Conservation (phyloP, 2,113 vertebrate genomes). For the Nycticorax nycticorax region DNA sequence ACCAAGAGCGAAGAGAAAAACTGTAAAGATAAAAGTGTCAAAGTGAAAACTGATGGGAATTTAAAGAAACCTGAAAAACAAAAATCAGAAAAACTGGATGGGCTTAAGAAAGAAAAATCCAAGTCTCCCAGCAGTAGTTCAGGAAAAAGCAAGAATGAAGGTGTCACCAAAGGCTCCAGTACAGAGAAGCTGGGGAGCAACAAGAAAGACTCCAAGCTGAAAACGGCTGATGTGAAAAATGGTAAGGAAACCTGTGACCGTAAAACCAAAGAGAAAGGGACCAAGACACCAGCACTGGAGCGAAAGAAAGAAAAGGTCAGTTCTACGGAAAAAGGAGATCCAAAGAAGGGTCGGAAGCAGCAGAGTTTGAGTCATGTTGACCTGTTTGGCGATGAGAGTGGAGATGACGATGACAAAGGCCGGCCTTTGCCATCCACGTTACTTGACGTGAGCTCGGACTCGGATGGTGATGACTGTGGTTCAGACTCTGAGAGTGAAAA, state of each 20-base stretch:
- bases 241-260: slow-evolving; percentile 62
- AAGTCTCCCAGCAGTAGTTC: slow-evolving; percentile 45
- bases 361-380: slow-evolving; percentile 85
- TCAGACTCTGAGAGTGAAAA: neutral
- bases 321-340: neutral
- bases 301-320: slow-evolving; percentile 38
- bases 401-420: slow-evolving; percentile 73
- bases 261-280: slow-evolving; percentile 61
- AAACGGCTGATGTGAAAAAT: slow-evolving; percentile 66
- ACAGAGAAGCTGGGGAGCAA: slow-evolving; percentile 10
- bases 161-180: neutral
- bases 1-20: slow-evolving; percentile 63
- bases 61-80: slow-evolving; percentile 66
- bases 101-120: slow-evolving; percentile 59
- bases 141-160: slow-evolving; percentile 63
- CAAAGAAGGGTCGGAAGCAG: slow-evolving; percentile 64
- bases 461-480: neutral
- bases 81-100: slow-evolving; percentile 70
- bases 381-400: slow-evolving; percentile 94
- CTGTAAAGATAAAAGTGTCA: slow-evolving; percentile 6
- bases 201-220: slow-evolving; percentile 63
- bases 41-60: slow-evolving; percentile 62
- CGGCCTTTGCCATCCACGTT: slow-evolving; percentile 16
- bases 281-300: neutral
- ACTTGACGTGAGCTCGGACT: slow-evolving; percentile 59